A percentile compares a stretch with the other conserved stretches of the same genome.
Evolutionary conservation across 2,888 invertebrate species (phyloP).

Genomic region (Erebia epiphron): DNA sequence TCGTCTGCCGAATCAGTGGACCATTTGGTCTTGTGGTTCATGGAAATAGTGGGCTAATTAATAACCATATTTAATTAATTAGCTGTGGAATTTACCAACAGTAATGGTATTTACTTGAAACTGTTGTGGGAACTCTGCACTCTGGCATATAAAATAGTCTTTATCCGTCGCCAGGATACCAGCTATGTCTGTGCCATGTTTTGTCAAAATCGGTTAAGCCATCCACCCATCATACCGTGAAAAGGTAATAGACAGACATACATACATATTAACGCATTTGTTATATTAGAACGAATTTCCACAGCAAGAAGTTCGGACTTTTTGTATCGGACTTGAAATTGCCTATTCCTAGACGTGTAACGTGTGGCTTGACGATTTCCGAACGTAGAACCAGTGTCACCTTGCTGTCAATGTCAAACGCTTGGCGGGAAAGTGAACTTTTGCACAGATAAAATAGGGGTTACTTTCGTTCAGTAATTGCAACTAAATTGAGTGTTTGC

Average conservation of each 20-base stretch:
- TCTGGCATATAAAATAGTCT: no score
- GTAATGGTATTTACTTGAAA: no score
- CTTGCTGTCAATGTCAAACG: conserved; percentile 52
- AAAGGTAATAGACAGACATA: no score
- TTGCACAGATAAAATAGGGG: conserved; percentile 58
- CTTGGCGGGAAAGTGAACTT: conserved; percentile 68
- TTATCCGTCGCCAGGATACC: no score
- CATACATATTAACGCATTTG: no score
- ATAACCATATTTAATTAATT: conserved; percentile 66
- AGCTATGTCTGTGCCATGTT: no score
- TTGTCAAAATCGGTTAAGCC: no score
- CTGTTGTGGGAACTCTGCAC: no score
- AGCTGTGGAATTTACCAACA: conserved; percentile 62
- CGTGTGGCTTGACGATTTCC: conserved; percentile 42
- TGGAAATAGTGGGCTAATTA: background rate
- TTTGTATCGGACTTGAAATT: background rate
- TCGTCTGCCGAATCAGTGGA: background rate
- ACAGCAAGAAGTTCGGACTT: background rate
- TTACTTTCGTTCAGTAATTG: conserved; percentile 66
- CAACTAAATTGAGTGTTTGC: conserved; percentile 72
- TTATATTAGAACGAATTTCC: no score
- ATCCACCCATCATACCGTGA: no score
- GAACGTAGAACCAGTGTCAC: conserved; percentile 60
- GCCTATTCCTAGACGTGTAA: background rate
- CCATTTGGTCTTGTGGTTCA: background rate